A percentile compares a stretch with the other conserved stretches of the same genome.
Evolutionary conservation across 35 echinoderm and acorn worm genomes (phyloP).

Genomic region (Nesometra sesokonis): DNA sequence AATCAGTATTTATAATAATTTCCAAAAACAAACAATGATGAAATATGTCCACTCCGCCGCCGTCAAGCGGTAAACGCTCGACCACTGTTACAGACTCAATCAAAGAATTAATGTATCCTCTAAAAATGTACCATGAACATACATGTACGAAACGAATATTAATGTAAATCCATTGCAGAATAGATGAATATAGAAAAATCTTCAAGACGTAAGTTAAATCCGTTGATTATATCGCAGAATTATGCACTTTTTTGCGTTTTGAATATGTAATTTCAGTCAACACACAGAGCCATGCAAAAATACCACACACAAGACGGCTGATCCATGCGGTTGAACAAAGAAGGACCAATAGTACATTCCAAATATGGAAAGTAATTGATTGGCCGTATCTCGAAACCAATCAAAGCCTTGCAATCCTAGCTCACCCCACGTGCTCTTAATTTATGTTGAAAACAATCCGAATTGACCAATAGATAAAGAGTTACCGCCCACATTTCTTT

Average conservation of each 20-base stretch:
- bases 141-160: background rate
- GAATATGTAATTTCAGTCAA: slow-evolving; percentile 1
- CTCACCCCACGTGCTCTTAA: slow-evolving; percentile 5
- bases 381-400: slow-evolving; percentile 19
- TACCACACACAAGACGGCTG: slow-evolving; percentile 12
- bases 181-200: background rate
- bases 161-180: background rate
- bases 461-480: background rate
- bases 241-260: background rate
- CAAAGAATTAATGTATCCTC: background rate
- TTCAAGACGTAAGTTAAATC: background rate
- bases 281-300: background rate
- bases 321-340: slow-evolving; percentile 18
- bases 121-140: background rate
- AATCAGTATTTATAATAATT: background rate
- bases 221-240: background rate
- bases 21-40: background rate
- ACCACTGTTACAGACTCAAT: background rate
- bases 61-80: background rate
- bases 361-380: slow-evolving; percentile 22
- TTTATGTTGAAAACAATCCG: background rate
- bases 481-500: background rate
- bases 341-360: slow-evolving; percentile 12
- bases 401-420: background rate
- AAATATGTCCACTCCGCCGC: background rate